A percentile compares a stretch with the other conserved stretches of the same genome.
Evolutionary conservation across 2,888 invertebrate genomes (phyloP).

Genomic region (Pachycephus smyrnensis): DNA sequence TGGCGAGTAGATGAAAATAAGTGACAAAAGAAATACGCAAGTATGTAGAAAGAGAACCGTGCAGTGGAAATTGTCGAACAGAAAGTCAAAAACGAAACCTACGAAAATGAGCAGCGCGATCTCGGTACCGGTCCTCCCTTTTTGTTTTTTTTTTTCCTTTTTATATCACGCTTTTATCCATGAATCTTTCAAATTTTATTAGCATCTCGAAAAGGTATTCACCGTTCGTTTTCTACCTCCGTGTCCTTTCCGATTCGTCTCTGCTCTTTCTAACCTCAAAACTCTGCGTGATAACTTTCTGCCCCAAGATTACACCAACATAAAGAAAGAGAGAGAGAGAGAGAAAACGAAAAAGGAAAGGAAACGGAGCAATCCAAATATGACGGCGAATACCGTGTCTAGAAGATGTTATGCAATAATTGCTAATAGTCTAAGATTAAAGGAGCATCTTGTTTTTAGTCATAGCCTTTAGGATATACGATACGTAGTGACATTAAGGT

Average conservation of each 20-base stretch:
- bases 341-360: not conserved
- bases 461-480: constrained; percentile 40
- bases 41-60: not conserved
- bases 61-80: too few relatives aligned
- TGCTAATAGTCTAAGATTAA: not conserved
- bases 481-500: constrained; percentile 43
- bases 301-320: not conserved
- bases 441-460: constrained; percentile 30
- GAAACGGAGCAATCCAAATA: not conserved
- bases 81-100: not conserved
- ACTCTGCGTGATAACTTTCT: not conserved
- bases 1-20: not conserved
- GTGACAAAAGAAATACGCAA: not conserved
- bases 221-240: not conserved
- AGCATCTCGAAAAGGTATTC: not conserved
- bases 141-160: not conserved
- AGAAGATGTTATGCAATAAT: not conserved
- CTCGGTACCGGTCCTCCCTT: not conserved
- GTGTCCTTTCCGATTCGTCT: not conserved
- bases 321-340: not conserved
- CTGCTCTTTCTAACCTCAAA: not conserved
- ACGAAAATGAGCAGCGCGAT: not conserved
- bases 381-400: not conserved
- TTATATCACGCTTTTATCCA: not conserved
- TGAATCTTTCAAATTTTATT: not conserved